These are phyloP conservation scores for Poecile atricapillus DNA, from an alignment of 2,113 vertebrate species.

Conservation along the genomic window DNA sequence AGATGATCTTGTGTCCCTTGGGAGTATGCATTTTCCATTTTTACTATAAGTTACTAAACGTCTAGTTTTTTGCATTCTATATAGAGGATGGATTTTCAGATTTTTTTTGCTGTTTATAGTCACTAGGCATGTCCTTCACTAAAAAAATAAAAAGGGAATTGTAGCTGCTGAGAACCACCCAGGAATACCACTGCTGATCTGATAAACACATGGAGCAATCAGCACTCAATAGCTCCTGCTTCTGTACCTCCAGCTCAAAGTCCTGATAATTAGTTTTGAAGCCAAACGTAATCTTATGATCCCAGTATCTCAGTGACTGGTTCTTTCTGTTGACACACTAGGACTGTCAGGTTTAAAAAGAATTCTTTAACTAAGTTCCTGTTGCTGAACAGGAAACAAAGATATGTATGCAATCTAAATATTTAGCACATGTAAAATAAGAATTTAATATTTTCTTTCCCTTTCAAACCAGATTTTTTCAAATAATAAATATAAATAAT, in stretches of 20 bases:
- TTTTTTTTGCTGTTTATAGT: not conserved
- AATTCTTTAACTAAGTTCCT: not conserved
- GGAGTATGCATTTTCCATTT: not conserved
- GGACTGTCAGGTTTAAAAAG: not conserved
- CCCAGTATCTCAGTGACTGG: not conserved
- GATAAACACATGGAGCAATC: not conserved
- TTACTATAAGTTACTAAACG: not conserved
- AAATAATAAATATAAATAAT: not conserved
- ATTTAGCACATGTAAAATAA: not conserved
- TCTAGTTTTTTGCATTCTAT: not conserved
- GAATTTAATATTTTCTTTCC: not conserved
- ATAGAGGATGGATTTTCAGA: not conserved
- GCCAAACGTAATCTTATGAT: not conserved
- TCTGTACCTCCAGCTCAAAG: not conserved
- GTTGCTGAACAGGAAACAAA: not conserved
- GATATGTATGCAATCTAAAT: not conserved
- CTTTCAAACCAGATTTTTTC: not conserved
- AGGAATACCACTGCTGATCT: not conserved
- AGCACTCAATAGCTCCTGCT: accelerated
- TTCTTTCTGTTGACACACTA: not conserved
- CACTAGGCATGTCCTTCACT: not conserved
- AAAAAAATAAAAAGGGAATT: not conserved
- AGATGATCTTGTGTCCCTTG: not conserved
- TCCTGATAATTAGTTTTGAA: not conserved
- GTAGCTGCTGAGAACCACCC: not conserved